Evolutionary conservation across 1,140 invertebrate species (phyloP), one percentile per base, ranked within the genome.

Genomic region (Bombus superbus): DNA sequence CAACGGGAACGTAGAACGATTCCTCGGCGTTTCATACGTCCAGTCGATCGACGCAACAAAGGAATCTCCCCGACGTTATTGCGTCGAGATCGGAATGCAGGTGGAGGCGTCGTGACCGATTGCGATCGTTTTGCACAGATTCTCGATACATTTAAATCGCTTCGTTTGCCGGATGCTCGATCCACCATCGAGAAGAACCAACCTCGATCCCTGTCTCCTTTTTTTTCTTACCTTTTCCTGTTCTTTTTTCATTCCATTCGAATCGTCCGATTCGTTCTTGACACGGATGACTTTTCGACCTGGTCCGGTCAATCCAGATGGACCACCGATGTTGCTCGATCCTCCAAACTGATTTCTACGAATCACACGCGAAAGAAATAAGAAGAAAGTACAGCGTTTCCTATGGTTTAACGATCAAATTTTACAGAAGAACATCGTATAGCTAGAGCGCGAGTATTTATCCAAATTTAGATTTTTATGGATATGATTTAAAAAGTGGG

Each of bases 91-190:
- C 68, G 81, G 85, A 89, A 90, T 88, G 87, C 87, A 80, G 85
- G 87, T 90, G 89, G 89, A 88, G 83, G 88, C 80, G 85, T 86
- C 84, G 80, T 83, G 88, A 86, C 88, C 81, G 84, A 88, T 89
- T 74, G 79, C 83, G 87, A 87, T 86, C 90, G 91, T 88, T 88
- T 88, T 84, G 88, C 86, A 88, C 76, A 69, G 59, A 80, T 92
- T 90, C 90, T 88, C 92, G 92, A 92, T 92, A 92, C 91, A 91
- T 92, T 91, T 92, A 93, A 93, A 93, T 93, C 90, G 88, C 86
- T 89, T 92, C 89, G 91, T 93, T 93, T 92, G 81, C 83, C 57
- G 71, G 72, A 62, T 82, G 57, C 57, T 64, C 42, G 47, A 59
- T 64, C 71, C 28, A 25, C 64, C 64, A n/a, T 62, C 59, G 28